These are phyloP conservation scores for Laupala kohalensis DNA, from an alignment of 1,140 invertebrate species.

Conservation along the genomic window DNA sequence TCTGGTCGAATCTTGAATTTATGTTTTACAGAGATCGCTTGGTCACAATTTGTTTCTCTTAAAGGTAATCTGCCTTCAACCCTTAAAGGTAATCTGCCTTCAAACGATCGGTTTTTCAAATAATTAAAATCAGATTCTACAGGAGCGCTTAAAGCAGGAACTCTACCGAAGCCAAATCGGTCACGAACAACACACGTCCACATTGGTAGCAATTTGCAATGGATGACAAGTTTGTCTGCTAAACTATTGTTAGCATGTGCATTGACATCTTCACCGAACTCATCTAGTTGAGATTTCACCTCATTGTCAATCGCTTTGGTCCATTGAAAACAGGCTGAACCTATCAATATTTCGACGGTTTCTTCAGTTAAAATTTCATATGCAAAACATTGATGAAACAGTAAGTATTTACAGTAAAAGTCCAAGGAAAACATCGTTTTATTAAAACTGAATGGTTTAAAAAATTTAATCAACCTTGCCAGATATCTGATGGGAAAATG, in stretches of 20 bases:
- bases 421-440: no score
- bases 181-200: slow-evolving; percentile 10
- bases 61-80: no score
- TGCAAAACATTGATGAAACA: background rate
- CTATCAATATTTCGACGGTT: no score
- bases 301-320: background rate
- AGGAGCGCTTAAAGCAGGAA: slow-evolving; percentile 11
- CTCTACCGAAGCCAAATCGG: slow-evolving; percentile 11
- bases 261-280: background rate
- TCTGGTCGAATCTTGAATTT: background rate
- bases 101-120: no score
- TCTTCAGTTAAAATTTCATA: background rate
- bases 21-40: background rate
- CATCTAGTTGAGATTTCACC: background rate
- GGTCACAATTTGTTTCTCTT: background rate
- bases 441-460: no score
- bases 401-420: no score
- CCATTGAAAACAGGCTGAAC: background rate
- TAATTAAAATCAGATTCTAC: background rate
- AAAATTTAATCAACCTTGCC: no score
- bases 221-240: background rate
- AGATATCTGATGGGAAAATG: no score
- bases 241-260: background rate
- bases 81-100: no score
- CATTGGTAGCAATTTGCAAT: slow-evolving; percentile 10